phyloP scores from a whole-genome alignment of 1,140 invertebrate species.

The Belonocnema kinseyi region DNA sequence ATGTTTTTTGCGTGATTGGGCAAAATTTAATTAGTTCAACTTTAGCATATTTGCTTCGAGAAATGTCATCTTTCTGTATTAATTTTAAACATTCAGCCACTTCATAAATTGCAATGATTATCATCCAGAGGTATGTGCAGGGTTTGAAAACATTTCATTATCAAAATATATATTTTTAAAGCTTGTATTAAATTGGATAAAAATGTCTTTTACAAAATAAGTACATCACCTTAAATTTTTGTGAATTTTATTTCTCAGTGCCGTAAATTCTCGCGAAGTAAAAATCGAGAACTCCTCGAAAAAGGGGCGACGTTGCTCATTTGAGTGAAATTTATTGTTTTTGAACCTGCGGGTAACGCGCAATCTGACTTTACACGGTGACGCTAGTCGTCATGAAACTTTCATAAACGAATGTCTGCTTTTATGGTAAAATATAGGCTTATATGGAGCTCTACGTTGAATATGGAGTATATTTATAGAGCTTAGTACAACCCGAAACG shows the following conservation, averaged over 20 bases:
- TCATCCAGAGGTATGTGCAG: no score
- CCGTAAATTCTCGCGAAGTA: slow-evolving; percentile 18
- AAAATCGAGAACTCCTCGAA: slow-evolving; percentile 30
- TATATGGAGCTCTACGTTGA: slow-evolving; percentile 47
- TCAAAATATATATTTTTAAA: no score
- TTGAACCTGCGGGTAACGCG: slow-evolving; percentile 42
- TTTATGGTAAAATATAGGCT: slow-evolving; percentile 66
- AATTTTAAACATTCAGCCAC: no score
- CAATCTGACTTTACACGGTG: slow-evolving; percentile 54
- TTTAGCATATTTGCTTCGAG: no score
- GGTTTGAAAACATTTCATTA: no score
- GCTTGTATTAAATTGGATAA: not conserved
- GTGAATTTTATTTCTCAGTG: slow-evolving; percentile 9
- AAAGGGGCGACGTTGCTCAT: slow-evolving; percentile 27
- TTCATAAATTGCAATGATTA: no score
- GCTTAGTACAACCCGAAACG: slow-evolving; percentile 37
- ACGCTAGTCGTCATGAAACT: slow-evolving; percentile 59
- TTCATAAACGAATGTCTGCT: slow-evolving; percentile 67
- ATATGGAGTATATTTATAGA: slow-evolving; percentile 59
- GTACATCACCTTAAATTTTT: not conserved
- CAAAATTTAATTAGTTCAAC: no score
- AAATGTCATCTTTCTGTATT: no score
- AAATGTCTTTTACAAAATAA: not conserved
- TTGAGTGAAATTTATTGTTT: slow-evolving; percentile 28
- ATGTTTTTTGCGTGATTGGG: no score